phyloP scores from a whole-genome alignment of 2,888 invertebrate genomes.

The Macaria liturata region DNA sequence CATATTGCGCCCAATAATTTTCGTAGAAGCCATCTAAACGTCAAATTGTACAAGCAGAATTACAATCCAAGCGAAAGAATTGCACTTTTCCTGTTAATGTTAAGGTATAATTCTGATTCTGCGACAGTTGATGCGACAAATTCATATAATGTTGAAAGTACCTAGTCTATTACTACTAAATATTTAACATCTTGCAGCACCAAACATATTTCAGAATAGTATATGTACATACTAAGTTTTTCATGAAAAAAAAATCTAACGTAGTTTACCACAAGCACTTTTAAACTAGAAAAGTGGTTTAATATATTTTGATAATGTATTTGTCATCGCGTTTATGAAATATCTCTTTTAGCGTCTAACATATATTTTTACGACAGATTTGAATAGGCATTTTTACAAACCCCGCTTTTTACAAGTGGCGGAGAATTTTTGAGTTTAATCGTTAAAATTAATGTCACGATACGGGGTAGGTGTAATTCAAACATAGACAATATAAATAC shows the following conservation, averaged over 20 bases:
- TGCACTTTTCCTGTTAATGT: conserved; percentile 51
- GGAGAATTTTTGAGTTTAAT: conserved; percentile 58
- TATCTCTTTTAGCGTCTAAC: conserved; percentile 8
- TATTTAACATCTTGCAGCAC: no score
- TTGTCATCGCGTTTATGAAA: no score
- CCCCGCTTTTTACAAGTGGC: conserved; percentile 50
- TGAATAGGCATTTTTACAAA: conserved; percentile 55
- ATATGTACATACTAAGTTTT: no score
- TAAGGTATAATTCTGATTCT: conserved; percentile 47
- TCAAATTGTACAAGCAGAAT: conserved; percentile 64
- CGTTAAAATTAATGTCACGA: conserved; percentile 78
- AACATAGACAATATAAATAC: no score
- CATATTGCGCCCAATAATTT: conserved; percentile 49
- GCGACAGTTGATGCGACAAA: no score
- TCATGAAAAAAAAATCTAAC: no score
- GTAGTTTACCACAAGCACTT: no score
- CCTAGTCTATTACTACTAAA: no score
- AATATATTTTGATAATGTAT: no score
- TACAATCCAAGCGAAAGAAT: conserved; percentile 66
- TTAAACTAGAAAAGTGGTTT: no score
- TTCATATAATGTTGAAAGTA: no score
- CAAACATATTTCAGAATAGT: no score
- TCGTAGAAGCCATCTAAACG: conserved; percentile 57
- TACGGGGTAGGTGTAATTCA: conserved; percentile 47
- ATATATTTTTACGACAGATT: conserved; percentile 61